Evolutionary conservation across 2,888 invertebrate species (phyloP).

Genomic region (Nemapogon koenigi): DNA sequence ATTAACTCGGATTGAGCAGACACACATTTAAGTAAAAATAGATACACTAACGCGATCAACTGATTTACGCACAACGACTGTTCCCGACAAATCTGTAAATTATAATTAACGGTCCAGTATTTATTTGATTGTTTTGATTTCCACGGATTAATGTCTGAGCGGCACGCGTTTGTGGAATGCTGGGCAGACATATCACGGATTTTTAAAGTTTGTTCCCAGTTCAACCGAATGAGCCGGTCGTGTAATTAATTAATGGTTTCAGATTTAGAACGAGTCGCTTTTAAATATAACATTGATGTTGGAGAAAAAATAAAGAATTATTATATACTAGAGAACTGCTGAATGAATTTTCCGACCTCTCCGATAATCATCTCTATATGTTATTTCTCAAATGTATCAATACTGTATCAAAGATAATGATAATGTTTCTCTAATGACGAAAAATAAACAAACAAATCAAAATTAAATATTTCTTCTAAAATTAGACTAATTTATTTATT

Average conservation of each 20-base stretch:
- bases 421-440: too few species aligned
- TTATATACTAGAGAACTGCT: too few species aligned
- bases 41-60: slow-evolving; percentile 24
- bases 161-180: slow-evolving; percentile 23
- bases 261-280: too few species aligned
- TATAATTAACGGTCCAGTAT: slow-evolving; percentile 49
- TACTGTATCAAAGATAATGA: too few species aligned
- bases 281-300: too few species aligned
- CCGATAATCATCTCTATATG: too few species aligned
- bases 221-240: background rate
- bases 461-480: too few species aligned
- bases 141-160: slow-evolving; percentile 35
- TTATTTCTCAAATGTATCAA: too few species aligned
- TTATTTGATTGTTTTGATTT: slow-evolving; percentile 60
- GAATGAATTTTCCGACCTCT: too few species aligned
- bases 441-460: too few species aligned
- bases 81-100: slow-evolving; percentile 21
- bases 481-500: too few species aligned
- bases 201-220: slow-evolving; percentile 1
- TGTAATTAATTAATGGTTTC: slow-evolving; percentile 1
- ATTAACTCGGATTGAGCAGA: slow-evolving; percentile 37
- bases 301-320: too few species aligned
- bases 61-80: slow-evolving; percentile 55
- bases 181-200: background rate
- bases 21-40: slow-evolving; percentile 4